A percentile compares a stretch with the other conserved stretches of the same genome.
Conservation (phyloP, 2,113 vertebrate genomes). For the Furnarius figulus region DNA sequence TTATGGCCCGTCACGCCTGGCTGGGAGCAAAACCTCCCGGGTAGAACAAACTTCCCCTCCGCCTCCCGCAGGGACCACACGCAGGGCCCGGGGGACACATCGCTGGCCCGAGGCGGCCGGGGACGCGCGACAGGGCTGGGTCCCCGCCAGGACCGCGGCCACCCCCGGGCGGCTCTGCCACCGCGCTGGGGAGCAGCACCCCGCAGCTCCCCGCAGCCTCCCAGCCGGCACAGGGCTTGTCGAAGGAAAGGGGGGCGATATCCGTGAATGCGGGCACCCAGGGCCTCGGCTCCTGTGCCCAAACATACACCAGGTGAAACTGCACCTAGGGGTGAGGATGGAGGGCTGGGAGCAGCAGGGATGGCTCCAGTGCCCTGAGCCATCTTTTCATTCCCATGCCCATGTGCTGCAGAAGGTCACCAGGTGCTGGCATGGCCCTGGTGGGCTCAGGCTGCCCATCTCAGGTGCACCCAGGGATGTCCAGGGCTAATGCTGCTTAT, state of each 20-base stretch:
- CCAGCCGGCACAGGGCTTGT: neutral
- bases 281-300: neutral
- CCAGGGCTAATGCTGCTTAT: neutral
- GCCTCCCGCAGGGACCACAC: constrained; percentile 8
- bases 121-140: neutral
- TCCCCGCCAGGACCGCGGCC: neutral
- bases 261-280: neutral
- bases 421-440: rapidly evolving
- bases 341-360: neutral
- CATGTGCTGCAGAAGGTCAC: neutral
- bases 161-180: rapidly evolving
- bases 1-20: neutral
- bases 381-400: rapidly evolving
- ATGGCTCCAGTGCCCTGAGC: neutral
- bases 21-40: neutral
- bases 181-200: neutral
- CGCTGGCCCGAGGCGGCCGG: neutral
- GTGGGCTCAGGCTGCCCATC: neutral
- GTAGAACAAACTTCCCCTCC: neutral
- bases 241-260: rapidly evolving
- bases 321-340: neutral
- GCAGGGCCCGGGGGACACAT: neutral
- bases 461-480: neutral
- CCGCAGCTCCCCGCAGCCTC: neutral
- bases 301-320: rapidly evolving